These are phyloP conservation scores for Plodia interpunctella DNA, from an alignment of 1,140 invertebrate species.

Conservation along the genomic window DNA sequence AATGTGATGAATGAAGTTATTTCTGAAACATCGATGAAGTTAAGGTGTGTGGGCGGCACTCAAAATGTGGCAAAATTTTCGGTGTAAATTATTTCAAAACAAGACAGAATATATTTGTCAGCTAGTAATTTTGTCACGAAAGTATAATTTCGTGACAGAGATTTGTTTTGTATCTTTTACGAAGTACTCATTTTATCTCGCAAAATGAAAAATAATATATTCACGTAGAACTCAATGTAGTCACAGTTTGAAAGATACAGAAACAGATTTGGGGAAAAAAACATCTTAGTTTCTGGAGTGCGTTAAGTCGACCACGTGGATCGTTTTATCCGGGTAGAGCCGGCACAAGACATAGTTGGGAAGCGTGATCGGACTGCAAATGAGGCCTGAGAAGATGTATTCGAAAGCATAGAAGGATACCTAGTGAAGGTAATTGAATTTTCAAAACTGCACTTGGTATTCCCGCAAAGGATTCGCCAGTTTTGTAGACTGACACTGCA, in stretches of 20 bases:
- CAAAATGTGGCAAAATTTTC: neutral
- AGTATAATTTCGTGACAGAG: too few relatives aligned
- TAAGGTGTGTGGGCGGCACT: neutral
- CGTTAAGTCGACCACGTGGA: conserved; percentile 32
- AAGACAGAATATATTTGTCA: neutral
- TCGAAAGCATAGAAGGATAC: neutral
- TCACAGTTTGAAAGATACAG: conserved; percentile 1
- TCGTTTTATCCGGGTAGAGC: conserved; percentile 37
- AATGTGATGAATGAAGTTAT: neutral
- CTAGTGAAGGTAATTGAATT: neutral
- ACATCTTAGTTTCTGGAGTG: conserved; percentile 17
- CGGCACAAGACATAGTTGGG: conserved; percentile 33
- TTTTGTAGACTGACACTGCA: too few relatives aligned
- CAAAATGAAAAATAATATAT: too few relatives aligned
- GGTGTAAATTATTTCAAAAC: neutral
- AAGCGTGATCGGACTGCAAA: conserved; percentile 40
- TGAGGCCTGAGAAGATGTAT: conserved; percentile 12
- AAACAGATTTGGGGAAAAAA: conserved; percentile 20
- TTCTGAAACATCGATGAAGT: neutral
- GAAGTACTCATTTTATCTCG: too few relatives aligned
- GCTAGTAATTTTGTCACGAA: too few relatives aligned
- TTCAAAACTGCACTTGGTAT: neutral
- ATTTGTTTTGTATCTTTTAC: too few relatives aligned
- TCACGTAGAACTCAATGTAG: neutral
- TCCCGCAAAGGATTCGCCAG: neutral